phyloP scores from a whole-genome alignment of 2,797 vertebrate genomes.

The Gallirallus australis region DNA sequence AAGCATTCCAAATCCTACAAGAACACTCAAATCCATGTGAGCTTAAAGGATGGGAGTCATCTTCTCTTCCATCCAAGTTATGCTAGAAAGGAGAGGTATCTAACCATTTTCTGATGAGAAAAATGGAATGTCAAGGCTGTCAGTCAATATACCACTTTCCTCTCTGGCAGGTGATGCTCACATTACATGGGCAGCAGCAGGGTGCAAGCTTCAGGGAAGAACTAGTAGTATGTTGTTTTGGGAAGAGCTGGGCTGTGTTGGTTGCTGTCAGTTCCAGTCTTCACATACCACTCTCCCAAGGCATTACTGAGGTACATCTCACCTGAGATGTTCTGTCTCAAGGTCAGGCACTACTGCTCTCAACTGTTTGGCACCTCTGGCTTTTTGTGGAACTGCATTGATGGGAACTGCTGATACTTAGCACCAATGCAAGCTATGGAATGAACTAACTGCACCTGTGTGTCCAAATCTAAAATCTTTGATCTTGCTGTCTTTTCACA shows the following conservation, averaged over 20 bases:
- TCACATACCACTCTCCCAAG: neutral
- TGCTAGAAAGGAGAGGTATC: neutral
- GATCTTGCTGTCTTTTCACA: neutral
- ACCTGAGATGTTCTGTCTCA: neutral
- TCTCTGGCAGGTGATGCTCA: neutral
- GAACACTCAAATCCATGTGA: neutral
- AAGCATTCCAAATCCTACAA: neutral
- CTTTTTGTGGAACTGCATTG: neutral
- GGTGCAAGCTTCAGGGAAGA: neutral
- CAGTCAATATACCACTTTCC: neutral
- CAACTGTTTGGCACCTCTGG: neutral
- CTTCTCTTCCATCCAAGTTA: neutral
- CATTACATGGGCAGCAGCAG: neutral
- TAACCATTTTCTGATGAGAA: neutral
- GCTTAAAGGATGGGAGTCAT: neutral
- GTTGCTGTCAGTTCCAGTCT: neutral
- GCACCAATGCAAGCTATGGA: neutral
- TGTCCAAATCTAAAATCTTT: neutral
- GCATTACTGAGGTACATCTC: neutral
- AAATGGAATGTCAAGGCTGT: neutral
- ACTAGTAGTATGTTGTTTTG: neutral
- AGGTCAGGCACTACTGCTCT: neutral
- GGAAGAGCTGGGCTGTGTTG: neutral
- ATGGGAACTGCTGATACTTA: fast-evolving
- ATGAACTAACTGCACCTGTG: neutral